Evolutionary conservation across 2,797 vertebrate genomes (phyloP), one percentile per base, ranked within the genome.

Genomic region (Rhincodon typus): DNA sequence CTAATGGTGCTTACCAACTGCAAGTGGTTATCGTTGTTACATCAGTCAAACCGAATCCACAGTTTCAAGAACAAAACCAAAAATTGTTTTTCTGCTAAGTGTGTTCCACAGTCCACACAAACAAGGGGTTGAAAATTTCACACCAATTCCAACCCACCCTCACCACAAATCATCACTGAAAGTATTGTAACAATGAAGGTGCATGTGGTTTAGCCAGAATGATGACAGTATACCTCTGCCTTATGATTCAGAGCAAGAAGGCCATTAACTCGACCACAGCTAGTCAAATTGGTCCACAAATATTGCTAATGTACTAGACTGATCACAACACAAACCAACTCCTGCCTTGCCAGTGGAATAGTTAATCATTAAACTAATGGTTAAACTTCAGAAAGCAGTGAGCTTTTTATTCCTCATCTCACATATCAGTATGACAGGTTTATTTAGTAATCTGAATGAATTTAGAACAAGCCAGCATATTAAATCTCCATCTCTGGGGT

Each of bases 401-500:
- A 94, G 30, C 50, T 38, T 34, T 95, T 77, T 34, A 19, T 19
- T 3, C 46, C 67, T 69, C 21, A 17, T 19, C 42, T 30, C 25
- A 30, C 53, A 95, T 27, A 46, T 72, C 94, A 94, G 91, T 25
- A 27, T 72, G 94, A 72, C 94, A 53, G 94, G 38, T 74, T 94
- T 94, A 94, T 94, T 94, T 74, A 77, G 69, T n/a, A 69, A 95
- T 27, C 95, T 8, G 38, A 95, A n/a, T 62, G 77, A 79, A 95
- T 95, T 95, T 84, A 57, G 88, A 95, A 30, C 74, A 95, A 95
- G 30, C 94, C 86, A 87, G 69, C 95, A 93, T 86, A 96, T 94
- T 93, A 96, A 42, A 42, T 34, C 95, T 94, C 93, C 88, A 57
- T 95, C 96, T 84, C 95, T 46, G 12, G 42, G 77, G 88, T 93